These are phyloP conservation scores for Lepidocolaptes lacrymiger DNA, from an alignment of 2,797 vertebrate genomes.

Conservation along the genomic window DNA sequence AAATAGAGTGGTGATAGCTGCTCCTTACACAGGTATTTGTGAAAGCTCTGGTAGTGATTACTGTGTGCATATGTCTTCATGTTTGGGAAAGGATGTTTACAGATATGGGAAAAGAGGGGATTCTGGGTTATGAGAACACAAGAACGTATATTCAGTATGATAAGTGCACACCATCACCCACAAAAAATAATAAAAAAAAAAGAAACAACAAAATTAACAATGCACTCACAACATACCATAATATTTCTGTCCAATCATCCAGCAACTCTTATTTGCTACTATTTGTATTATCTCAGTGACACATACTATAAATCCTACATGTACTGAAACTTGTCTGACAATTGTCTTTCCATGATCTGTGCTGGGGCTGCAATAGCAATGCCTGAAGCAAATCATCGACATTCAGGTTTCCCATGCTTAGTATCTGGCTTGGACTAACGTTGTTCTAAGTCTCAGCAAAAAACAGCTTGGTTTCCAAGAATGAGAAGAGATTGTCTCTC, in stretches of 20 bases:
- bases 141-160: not conserved
- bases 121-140: not conserved
- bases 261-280: not conserved
- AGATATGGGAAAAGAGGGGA: not conserved
- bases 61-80: not conserved
- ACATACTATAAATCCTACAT: not conserved
- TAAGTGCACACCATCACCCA: not conserved
- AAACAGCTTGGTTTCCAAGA: constrained; percentile 15
- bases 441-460: constrained; percentile 26
- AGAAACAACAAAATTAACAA: not conserved
- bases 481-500: constrained; percentile 23
- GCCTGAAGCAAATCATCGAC: not conserved
- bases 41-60: not conserved
- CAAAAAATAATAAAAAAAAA: not conserved
- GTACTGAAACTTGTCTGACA: not conserved
- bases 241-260: not conserved
- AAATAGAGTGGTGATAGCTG: not conserved
- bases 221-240: not conserved
- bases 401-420: not conserved
- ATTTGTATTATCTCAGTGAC: not conserved
- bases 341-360: not conserved
- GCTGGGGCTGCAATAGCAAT: not conserved
- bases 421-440: constrained; percentile 11
- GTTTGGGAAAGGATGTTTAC: not conserved
- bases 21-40: not conserved